A percentile compares a stretch with the other conserved stretches of the same genome.
phyloP scores from a whole-genome alignment of 1,140 invertebrate genomes.

The Papilio machaon region DNA sequence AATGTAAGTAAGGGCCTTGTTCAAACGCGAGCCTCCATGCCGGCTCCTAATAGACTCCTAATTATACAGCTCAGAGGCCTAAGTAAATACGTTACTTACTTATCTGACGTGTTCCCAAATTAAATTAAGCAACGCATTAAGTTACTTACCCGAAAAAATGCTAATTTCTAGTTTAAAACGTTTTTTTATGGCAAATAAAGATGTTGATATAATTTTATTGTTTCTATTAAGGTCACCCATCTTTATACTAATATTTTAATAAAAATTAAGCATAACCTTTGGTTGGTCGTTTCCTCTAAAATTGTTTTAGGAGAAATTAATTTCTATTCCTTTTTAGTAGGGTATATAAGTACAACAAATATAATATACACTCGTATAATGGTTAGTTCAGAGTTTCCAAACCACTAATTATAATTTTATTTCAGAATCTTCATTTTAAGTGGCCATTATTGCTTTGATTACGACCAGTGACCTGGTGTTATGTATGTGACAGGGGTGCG shows the following conservation, averaged over 20 bases:
- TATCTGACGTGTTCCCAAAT: slow-evolving; percentile 30
- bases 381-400: background rate
- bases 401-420: slow-evolving; percentile 32
- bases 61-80: slow-evolving; percentile 24
- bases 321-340: no score
- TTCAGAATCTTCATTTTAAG: slow-evolving; percentile 37
- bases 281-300: no score
- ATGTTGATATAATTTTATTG: background rate
- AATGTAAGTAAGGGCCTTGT: slow-evolving; percentile 12
- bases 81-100: slow-evolving; percentile 33
- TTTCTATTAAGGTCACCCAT: background rate
- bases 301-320: no score
- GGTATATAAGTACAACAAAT: no score
- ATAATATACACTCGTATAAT: background rate
- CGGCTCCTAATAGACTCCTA: slow-evolving; percentile 30
- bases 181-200: background rate
- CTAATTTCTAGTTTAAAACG: background rate
- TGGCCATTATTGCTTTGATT: slow-evolving; percentile 52
- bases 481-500: slow-evolving; percentile 48
- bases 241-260: background rate
- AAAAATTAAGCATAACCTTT: no score
- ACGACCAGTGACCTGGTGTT: slow-evolving; percentile 38
- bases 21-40: slow-evolving; percentile 4
- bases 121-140: slow-evolving; percentile 27
- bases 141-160: slow-evolving; percentile 14